phyloP scores from a whole-genome alignment of 2,113 vertebrate species.

The Paradoxurus hermaphroditus region DNA sequence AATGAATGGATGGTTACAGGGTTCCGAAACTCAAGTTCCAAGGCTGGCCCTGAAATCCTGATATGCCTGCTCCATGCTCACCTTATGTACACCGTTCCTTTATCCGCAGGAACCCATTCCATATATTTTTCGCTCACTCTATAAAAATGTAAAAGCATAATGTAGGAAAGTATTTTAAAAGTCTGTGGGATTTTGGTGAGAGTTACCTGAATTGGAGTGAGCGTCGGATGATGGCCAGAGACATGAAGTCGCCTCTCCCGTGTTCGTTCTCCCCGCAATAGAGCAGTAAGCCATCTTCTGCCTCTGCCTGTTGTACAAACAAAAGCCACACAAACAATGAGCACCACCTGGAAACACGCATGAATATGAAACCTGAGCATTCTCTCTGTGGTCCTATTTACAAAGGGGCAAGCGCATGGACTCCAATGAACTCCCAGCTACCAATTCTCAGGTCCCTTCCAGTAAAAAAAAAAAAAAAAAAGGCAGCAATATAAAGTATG shows the following conservation, averaged over 20 bases:
- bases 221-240: slow-evolving; percentile 88
- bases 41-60: background rate
- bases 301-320: slow-evolving; percentile 85
- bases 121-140: background rate
- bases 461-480: background rate
- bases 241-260: slow-evolving; percentile 92
- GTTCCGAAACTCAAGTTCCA: background rate
- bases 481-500: background rate
- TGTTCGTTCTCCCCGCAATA: slow-evolving; percentile 97
- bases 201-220: slow-evolving; percentile 94
- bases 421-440: background rate
- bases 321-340: slow-evolving; percentile 44
- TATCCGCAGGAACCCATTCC: background rate
- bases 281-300: slow-evolving; percentile 92
- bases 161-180: background rate
- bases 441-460: background rate
- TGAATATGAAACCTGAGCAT: background rate
- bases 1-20: background rate
- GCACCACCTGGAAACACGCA: background rate
- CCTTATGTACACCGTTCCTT: background rate
- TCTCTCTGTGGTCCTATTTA: background rate
- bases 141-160: background rate
- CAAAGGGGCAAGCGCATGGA: accelerated
- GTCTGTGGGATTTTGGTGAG: background rate
- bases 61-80: accelerated